Base-by-base conservation (phyloP, 2,888 invertebrate species). In the Diachrysia chrysitis region DNA sequence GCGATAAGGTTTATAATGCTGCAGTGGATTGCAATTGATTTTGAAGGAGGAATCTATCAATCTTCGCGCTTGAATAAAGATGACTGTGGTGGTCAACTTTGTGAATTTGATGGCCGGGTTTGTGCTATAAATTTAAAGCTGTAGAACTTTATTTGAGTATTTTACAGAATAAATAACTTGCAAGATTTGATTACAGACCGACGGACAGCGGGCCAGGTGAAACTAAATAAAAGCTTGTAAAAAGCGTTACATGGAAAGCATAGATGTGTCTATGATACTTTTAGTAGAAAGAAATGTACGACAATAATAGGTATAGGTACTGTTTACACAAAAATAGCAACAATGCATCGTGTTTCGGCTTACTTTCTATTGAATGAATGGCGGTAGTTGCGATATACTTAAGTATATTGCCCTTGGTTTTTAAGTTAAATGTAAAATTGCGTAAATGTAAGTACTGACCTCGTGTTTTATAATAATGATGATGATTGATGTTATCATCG, bases 371-470 rank as follows among this genome's bases (percentile, higher is more conserved):
- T 42, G n/a, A 42, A 42, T 42, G 16, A n/a, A 42, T n/a, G 42
- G n/a, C 42, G 42, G 42, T 42, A 42, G 42, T 42, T 42, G 42
- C 42, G 42, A 42, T 42, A 42, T 42, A n/a, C 42, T 37, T 37
- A 37, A 37, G 37, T 37, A 37, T 16, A 37, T 37, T 42, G 42
- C 42, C 42, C 42, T 42, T 42, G 42, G n/a, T n/a, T n/a, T 42
- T 5, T 42, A 42, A 42, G 42, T n/a, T n/a, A 42, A 42, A 42
- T n/a, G n/a, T 42, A 42, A 42, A 42, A 42, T 42, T 42, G n/a
- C n/a, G 5, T 42, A n/a, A 42, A 42, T 42, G 42, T n/a, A 42
- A 42, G 42, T 42, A n/a, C 5, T 42, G 42, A 42, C 42, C 42
- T 42, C 7, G 37, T 16, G n/a, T 42, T 42, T n/a, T n/a, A 42